phyloP scores from a whole-genome alignment of 2,888 invertebrate species.

The Ctenicera cuprea region DNA sequence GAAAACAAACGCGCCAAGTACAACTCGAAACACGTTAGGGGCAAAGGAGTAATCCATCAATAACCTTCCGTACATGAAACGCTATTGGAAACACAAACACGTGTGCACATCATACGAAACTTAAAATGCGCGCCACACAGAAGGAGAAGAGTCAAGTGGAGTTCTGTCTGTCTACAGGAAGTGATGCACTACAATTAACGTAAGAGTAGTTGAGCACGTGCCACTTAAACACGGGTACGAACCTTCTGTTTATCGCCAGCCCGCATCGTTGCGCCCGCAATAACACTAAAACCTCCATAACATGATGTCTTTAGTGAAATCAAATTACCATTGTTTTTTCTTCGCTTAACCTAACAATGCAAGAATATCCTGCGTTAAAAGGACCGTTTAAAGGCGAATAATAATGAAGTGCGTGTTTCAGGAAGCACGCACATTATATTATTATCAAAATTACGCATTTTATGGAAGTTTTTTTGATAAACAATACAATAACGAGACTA shows the following conservation, averaged over 20 bases:
- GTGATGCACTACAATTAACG: slow-evolving; percentile 61
- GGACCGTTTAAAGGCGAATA: neutral
- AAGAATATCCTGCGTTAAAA: neutral
- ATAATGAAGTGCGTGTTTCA: slow-evolving; percentile 9
- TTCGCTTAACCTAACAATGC: slow-evolving; percentile 7
- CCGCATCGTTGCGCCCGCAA: slow-evolving; percentile 51
- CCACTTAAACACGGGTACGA: slow-evolving; percentile 56
- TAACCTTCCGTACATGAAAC: slow-evolving; percentile 24
- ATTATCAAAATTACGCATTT: slow-evolving; percentile 10
- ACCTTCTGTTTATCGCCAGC: slow-evolving; percentile 56
- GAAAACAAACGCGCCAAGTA: neutral
- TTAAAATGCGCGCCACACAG: slow-evolving; percentile 29
- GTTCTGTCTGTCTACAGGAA: slow-evolving; percentile 20
- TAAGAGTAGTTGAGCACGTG: slow-evolving; percentile 58
- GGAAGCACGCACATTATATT: neutral
- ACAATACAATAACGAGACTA: neutral
- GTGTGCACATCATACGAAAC: slow-evolving; percentile 34
- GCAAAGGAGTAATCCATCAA: slow-evolving; percentile 18
- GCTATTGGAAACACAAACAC: slow-evolving; percentile 35
- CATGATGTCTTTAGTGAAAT: slow-evolving; percentile 42
- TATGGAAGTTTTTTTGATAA: neutral
- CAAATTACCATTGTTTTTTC: slow-evolving; percentile 27
- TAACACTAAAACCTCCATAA: slow-evolving; percentile 41
- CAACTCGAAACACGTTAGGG: neutral
- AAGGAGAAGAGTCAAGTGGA: slow-evolving; percentile 1